Conservation (phyloP, 2,888 invertebrate species). For the Iphiclides podalirius region DNA sequence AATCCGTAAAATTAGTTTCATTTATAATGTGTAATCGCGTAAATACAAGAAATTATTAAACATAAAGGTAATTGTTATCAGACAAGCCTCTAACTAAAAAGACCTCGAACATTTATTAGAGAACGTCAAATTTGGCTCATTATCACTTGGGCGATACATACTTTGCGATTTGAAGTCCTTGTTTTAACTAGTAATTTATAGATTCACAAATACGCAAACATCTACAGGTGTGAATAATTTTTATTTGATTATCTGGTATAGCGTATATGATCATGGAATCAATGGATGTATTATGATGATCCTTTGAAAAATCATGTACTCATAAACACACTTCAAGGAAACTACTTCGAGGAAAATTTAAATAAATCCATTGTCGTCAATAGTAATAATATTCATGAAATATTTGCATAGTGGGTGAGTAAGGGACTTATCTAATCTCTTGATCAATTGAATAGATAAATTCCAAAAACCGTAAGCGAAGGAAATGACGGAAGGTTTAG, state of each 20-base stretch:
- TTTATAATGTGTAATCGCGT: no score
- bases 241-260: background rate
- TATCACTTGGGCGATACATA: background rate
- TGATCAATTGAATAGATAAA: background rate
- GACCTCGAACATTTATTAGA: constrained; percentile 4
- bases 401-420: background rate
- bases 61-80: constrained; percentile 5
- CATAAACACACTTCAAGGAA: background rate
- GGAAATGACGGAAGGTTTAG: background rate
- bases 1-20: no score
- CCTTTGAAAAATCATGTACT: background rate
- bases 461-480: background rate
- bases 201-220: background rate
- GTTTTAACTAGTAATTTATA: background rate
- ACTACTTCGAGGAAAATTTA: background rate
- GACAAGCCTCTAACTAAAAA: constrained; percentile 9
- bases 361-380: no score
- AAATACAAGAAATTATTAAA: no score
- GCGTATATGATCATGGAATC: background rate
- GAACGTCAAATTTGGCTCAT: background rate
- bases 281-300: background rate
- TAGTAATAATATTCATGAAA: background rate
- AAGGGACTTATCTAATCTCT: background rate
- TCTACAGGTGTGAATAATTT: background rate
- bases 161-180: background rate